Base-by-base conservation (phyloP, 2,113 vertebrate species). In the Castor canadensis region DNA sequence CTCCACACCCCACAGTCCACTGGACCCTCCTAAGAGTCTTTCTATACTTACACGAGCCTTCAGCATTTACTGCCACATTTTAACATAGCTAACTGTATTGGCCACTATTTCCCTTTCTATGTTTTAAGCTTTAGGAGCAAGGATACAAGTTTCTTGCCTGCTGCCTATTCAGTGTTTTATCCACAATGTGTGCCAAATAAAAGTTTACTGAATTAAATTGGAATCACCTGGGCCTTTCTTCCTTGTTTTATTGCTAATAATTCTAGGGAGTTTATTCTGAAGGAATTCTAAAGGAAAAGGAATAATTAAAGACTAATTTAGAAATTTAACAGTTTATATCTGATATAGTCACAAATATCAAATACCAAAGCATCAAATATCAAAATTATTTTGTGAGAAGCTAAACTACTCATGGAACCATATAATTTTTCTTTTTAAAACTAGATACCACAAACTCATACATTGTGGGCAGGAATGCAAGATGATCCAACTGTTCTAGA, bases 351-450 rank as follows among this genome's bases (percentile, higher is more conserved):
- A 91, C 19, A 73, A 38, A 86, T 47, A 80, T n/a, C 38, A 95
- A 84, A 62, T 84, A 54, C 15, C 20, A 45, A 58, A 87, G 58
- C 45, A 87, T 45, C 43, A 73, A 79, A 72, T 58, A 87, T 45
- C 43, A 73, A 79, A 73, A 58, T 89, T 84, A 75, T 89, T 89
- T 47, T 84, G 47, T 58, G 40, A 64, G 83, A 73, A 72, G n/a
- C 76, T 73, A 91, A 87, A 64, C n/a, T 95, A 77, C 32, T 76
- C 89, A 82, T 82, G 56, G 77, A 89, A 17, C 26, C 73, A 58
- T 15, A 83, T 32, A 10, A 88, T 72, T 91, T 77, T 79, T 38
- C 17, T 79, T 93, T 91, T 79, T 49, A 91, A 71, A 94, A 47
- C 56, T 58, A 92, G 71, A 93, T 30, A 89, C 20, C 73, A 75